Evolutionary conservation across 1,140 invertebrate genomes (phyloP).

Genomic region (Drosophila prosaltans): DNA sequence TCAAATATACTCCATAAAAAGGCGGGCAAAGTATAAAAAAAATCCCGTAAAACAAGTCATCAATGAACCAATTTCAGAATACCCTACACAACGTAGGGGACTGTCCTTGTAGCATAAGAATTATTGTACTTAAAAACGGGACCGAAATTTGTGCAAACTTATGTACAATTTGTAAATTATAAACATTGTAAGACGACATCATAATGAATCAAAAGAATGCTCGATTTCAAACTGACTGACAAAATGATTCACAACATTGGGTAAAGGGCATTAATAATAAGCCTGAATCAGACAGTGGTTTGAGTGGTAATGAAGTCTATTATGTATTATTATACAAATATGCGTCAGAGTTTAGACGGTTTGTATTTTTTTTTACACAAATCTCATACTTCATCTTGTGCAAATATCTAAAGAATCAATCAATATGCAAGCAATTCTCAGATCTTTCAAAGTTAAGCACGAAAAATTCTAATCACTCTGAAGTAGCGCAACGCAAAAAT

Average conservation of each 20-base stretch:
- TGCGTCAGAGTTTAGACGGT: too few relatives aligned
- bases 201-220: background rate
- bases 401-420: slow-evolving; percentile 30
- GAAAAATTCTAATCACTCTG: slow-evolving; percentile 52
- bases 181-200: too few relatives aligned
- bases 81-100: background rate
- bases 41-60: background rate
- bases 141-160: too few relatives aligned
- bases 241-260: slow-evolving; percentile 2
- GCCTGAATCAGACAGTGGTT: slow-evolving; percentile 1
- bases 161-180: too few relatives aligned
- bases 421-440: slow-evolving; percentile 33
- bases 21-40: slow-evolving; percentile 33
- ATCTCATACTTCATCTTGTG: background rate
- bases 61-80: background rate
- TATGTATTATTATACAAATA: too few relatives aligned
- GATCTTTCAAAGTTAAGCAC: background rate
- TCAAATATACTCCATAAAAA: slow-evolving; percentile 55
- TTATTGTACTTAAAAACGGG: background rate
- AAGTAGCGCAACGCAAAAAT: slow-evolving; percentile 48
- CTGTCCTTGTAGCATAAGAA: too few relatives aligned
- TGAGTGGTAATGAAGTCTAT: background rate
- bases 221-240: background rate
- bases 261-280: slow-evolving; percentile 3
- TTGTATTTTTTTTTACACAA: background rate